Base-by-base conservation (phyloP, 2,888 invertebrate genomes). In the Nematopogon swammerdamellus region DNA sequence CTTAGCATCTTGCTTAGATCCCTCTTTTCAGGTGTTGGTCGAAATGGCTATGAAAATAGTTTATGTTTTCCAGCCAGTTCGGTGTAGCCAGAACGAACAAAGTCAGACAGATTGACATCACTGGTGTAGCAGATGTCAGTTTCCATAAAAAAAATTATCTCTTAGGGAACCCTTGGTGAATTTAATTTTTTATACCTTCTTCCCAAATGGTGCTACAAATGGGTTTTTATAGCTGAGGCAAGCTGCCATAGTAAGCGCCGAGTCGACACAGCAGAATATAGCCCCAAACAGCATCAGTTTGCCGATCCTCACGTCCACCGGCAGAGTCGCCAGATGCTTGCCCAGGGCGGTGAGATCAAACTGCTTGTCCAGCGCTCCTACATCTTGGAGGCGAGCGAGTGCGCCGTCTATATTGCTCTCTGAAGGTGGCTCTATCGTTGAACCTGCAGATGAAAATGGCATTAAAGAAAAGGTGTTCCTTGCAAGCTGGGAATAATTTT, bases 231-330 rank as follows among this genome's bases (percentile, higher is more conserved):
- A 86, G 58, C 90, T 91, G 42, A 92, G 71, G 65, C 87, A 89
- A 1, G 92, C 91, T 0, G 92, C 95, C 64, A 97, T 92, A 2
- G 95, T 96, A 2, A 97, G 76, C 0, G 95, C 89, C 0, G 96
- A 93, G 72, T 96, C 94, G 29, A 97, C 82, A 64, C 97, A 97
- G 57, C 90, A 89, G 65, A 97, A 91, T 53, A 97, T 92, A 11
- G 96, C 90, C 0, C 96, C 94, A 60, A 92, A 92, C 6, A 97
- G 68, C 81, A 97, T 90, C 55, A 97, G 82, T 63, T 97, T 95
- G n/a, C 95, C 95, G 58, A 95, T 89, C 57, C 92, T 82, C 2
- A 91, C 91, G 63, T 97, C 96, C 0, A 97, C 91, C 0, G 97
- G 97, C 50, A 97, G 68, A 0, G 91, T 88, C 0, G 95, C 89